These are phyloP conservation scores for Pipra filicauda DNA, from an alignment of 2,113 vertebrate genomes.

Conservation along the genomic window DNA sequence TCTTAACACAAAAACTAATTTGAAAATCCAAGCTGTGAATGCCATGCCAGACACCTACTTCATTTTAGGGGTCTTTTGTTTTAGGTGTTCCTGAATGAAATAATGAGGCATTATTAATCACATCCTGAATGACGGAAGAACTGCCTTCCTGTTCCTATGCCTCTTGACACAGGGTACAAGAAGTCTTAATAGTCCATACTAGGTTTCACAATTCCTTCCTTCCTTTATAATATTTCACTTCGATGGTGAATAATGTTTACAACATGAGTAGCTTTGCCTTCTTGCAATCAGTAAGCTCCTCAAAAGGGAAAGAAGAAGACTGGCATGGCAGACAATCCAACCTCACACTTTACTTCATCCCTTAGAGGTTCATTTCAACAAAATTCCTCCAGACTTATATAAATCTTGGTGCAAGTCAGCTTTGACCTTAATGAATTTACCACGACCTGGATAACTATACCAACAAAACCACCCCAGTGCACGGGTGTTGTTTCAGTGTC, in stretches of 20 bases:
- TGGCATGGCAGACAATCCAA: background rate
- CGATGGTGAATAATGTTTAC: background rate
- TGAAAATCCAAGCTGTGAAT: background rate
- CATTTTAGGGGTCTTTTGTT: slow-evolving; percentile 52
- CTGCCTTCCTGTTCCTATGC: slow-evolving; percentile 63
- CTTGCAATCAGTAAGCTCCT: background rate
- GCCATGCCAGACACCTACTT: background rate
- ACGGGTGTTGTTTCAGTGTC: background rate
- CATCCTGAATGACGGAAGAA: slow-evolving; percentile 70
- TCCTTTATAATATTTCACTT: slow-evolving; percentile 32
- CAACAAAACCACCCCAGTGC: background rate
- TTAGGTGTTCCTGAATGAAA: slow-evolving; percentile 71
- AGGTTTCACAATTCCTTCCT: slow-evolving; percentile 43
- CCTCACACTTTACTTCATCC: background rate
- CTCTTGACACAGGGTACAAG: slow-evolving; percentile 23
- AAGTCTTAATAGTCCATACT: slow-evolving; percentile 1
- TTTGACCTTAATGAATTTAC: background rate
- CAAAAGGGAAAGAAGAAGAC: background rate
- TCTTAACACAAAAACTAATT: background rate
- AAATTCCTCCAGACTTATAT: background rate
- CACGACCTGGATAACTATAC: background rate
- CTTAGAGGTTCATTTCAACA: background rate
- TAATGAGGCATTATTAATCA: slow-evolving; percentile 68
- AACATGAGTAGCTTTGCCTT: background rate
- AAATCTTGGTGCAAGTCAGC: background rate